Evolutionary conservation across 2,888 invertebrate genomes (phyloP), one percentile per base, ranked within the genome.

Genomic region (Lasioglossum zephyrum): DNA sequence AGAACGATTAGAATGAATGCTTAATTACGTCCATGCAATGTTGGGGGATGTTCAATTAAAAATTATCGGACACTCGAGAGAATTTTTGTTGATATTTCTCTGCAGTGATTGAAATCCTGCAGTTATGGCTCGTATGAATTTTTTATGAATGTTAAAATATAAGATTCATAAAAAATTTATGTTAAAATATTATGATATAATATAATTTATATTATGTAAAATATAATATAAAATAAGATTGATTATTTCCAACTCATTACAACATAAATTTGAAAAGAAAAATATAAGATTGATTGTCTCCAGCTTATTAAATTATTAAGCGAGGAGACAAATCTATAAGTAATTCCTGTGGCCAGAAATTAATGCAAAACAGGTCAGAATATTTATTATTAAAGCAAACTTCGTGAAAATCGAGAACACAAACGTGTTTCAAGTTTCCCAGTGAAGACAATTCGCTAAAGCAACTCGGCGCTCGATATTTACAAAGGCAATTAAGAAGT

Each of bases 401-500:
- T 57, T 57, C 11, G 57, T 22, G n/a, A 57, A 63, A 31, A 16
- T 6, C 31, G 16, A 31, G 26, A 63, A 31, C 60, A 5, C 31
- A 11, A 31, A n/a, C 53, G 18, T 26, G 53, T 9, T 72, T 44
- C 72, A 18, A 18, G 26, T 18, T 60, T 9, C n/a, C n/a, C 41
- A 16, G n/a, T 26, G 4, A 41, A 75, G 41, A 36, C 26, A 63
- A 63, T 11, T 63, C 63, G 26, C 26, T 63, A 2, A 63, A 63
- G n/a, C 60, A 60, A 60, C 22, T 69, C 70, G 9, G 4, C 13
- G n/a, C 16, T n/a, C 26, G 22, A 47, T 31, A 31, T 82, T 80
- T 75, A 4, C 74, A 49, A 39, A 60, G 70, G 18, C 57, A 72
- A 60, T 81, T 36, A 66, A 39, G 69, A 22, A 47, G 41, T n/a